phyloP scores from a whole-genome alignment of 2,888 invertebrate species.

The Eudasyphora cyanicolor region DNA sequence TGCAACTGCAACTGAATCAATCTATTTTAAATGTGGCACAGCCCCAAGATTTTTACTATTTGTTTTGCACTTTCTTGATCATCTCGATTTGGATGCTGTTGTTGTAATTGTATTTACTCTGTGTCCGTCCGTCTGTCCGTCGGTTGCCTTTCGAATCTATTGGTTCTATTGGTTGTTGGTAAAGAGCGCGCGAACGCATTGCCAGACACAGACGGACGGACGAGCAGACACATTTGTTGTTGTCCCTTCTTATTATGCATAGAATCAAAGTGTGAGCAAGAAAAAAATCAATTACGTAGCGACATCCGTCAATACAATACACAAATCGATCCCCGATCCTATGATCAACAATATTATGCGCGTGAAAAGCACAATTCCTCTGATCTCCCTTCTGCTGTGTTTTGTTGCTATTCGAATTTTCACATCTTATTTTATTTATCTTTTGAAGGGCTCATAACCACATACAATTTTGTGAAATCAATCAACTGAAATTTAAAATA shows the following conservation, averaged over 20 bases:
- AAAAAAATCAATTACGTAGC: not conserved
- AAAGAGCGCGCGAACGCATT: constrained; percentile 54
- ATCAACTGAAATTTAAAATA: no score
- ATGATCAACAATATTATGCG: not conserved
- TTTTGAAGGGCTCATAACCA: constrained; percentile 24
- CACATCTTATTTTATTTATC: constrained; percentile 12
- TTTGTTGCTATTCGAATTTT: constrained; percentile 11
- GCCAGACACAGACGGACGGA: constrained; percentile 54
- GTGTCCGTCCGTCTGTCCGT: not conserved
- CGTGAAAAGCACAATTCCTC: constrained; percentile 17
- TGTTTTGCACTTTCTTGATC: not conserved
- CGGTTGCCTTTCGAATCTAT: no score
- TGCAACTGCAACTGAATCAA: constrained; percentile 68
- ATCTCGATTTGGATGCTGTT: not conserved
- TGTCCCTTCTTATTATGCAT: constrained; percentile 17
- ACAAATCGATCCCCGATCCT: constrained; percentile 42
- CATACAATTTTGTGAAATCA: no score
- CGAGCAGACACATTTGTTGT: constrained; percentile 43
- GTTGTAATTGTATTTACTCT: not conserved
- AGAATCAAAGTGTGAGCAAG: not conserved
- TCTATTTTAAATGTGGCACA: constrained; percentile 78
- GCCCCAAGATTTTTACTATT: constrained; percentile 70
- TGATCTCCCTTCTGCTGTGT: not conserved
- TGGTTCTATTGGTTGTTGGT: not conserved
- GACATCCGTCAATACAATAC: constrained; percentile 13